Evolutionary conservation across 2,113 vertebrate genomes (phyloP).

Genomic region (Pterocles orientalis): DNA sequence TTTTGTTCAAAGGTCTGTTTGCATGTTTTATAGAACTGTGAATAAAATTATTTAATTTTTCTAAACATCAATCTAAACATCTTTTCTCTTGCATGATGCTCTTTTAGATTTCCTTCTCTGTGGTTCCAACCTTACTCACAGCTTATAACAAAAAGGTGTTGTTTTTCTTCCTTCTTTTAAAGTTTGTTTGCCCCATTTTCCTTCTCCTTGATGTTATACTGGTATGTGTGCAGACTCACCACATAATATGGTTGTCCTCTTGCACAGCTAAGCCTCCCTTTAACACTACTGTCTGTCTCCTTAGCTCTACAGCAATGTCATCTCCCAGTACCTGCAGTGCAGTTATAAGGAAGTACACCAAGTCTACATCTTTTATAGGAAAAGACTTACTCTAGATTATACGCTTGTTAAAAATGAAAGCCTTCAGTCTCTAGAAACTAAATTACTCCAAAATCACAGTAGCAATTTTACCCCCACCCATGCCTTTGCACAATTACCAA

Average conservation of each 20-base stretch:
- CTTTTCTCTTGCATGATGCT: neutral
- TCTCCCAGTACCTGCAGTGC: neutral
- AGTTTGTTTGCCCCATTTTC: neutral
- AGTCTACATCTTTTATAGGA: neutral
- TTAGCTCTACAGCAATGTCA: neutral
- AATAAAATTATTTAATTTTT: neutral
- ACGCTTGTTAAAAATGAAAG: neutral
- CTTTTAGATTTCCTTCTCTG: neutral
- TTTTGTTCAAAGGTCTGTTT: neutral
- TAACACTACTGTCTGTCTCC: neutral
- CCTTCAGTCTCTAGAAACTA: slow-evolving; percentile 9
- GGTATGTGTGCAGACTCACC: neutral
- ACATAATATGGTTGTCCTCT: neutral
- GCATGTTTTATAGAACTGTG: neutral
- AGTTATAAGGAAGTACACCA: neutral
- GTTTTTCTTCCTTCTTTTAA: neutral
- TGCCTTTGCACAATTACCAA: slow-evolving; percentile 35
- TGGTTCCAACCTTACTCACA: neutral
- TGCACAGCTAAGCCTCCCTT: neutral
- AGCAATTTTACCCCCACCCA: slow-evolving; percentile 41
- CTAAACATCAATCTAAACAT: neutral
- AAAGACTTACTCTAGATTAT: neutral
- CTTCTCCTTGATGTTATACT: neutral
- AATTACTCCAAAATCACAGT: slow-evolving; percentile 30
- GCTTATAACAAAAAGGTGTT: neutral